These are phyloP conservation scores for Poeciliopsis paucimaculata DNA, from an alignment of 2,797 vertebrate species.

Conservation along the genomic window DNA sequence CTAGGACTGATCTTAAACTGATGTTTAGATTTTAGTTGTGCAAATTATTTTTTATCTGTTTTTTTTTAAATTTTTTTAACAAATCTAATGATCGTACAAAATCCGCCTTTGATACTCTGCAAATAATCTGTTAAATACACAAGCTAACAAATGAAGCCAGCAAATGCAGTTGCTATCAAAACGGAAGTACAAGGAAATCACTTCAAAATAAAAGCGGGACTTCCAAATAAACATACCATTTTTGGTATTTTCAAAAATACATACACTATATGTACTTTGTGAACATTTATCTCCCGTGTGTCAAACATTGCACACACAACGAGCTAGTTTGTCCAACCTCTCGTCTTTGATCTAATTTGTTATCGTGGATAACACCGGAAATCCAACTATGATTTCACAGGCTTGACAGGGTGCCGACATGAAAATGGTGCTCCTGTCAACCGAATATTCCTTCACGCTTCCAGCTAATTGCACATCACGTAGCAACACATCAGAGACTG, in stretches of 20 bases:
- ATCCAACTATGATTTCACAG: fast-evolving
- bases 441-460: slow-evolving; percentile 39
- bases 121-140: slow-evolving; percentile 31
- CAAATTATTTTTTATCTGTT: not conserved
- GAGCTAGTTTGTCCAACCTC: not conserved
- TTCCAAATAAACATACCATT: not conserved
- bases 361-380: slow-evolving; percentile 53
- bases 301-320: not conserved
- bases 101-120: not conserved
- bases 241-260: not conserved
- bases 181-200: not conserved
- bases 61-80: not conserved
- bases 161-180: not conserved
- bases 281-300: not conserved
- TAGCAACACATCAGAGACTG: not conserved
- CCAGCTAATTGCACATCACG: slow-evolving; percentile 16
- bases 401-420: slow-evolving; percentile 24
- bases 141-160: slow-evolving; percentile 58
- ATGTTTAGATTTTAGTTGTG: not conserved
- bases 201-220: slow-evolving; percentile 60
- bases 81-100: not conserved
- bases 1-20: not conserved
- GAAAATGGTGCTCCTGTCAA: slow-evolving; percentile 52
- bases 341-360: not conserved
- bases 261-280: not conserved